Conservation (phyloP, 1,140 invertebrate species). For the Argopecten irradians region DNA sequence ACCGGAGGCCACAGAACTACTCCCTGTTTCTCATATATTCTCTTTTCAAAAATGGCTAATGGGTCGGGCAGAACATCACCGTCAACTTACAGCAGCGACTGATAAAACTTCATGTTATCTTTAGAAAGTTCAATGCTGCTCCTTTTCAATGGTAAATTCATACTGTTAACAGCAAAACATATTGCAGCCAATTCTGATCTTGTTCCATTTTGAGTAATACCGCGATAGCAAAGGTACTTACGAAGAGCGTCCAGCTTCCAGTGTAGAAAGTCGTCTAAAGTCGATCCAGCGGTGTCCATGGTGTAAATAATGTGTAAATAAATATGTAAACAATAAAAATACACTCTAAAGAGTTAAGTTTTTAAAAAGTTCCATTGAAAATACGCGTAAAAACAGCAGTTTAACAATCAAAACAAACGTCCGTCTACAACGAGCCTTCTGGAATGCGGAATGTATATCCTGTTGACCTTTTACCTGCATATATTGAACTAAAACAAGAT, state of each 20-base stretch:
- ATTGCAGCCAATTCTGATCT: conserved; percentile 26
- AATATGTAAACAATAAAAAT: not conserved
- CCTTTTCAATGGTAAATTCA: conserved; percentile 9
- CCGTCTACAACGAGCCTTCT: not conserved
- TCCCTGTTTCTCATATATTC: not conserved
- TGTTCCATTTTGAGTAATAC: conserved; percentile 2
- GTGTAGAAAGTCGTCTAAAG: conserved; percentile 24
- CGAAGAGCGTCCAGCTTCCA: conserved; percentile 30
- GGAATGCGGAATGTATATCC: not conserved
- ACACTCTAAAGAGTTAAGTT: not conserved
- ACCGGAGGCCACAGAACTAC: conserved; percentile 15
- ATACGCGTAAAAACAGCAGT: not conserved
- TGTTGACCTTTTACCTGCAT: not conserved
- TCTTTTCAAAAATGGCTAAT: not conserved
- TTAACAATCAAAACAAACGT: not conserved
- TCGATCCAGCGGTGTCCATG: conserved; percentile 30
- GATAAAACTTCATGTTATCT: not conserved
- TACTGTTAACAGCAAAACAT: not conserved
- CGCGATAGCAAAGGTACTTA: conserved; percentile 28
- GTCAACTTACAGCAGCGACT: not conserved
- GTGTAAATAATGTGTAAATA: not conserved
- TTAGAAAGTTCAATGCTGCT: not conserved
- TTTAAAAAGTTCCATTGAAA: not conserved
- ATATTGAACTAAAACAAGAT: no score
- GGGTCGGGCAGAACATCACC: conserved; percentile 5